Percentiles rank a stretch among this genome's conserved stretches.
These are phyloP conservation scores for Cyclopterus lumpus DNA, from an alignment of 2,797 vertebrate species.

Conservation along the genomic window DNA sequence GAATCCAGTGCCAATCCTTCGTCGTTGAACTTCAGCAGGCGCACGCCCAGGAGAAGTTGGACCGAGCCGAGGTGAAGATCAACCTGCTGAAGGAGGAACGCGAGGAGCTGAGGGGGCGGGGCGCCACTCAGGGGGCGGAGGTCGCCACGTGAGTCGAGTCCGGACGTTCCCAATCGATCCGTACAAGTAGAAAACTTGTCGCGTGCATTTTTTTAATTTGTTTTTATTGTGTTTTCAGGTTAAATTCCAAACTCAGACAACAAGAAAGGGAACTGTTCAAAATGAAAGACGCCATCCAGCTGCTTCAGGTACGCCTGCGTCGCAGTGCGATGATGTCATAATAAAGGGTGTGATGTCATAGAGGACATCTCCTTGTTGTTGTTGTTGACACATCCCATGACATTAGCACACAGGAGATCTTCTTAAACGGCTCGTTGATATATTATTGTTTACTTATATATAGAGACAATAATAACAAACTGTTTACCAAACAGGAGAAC, in stretches of 20 bases:
- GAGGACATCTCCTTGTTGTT: no score
- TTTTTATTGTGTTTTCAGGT: conserved; percentile 67
- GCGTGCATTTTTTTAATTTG: background rate
- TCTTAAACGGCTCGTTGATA: no score
- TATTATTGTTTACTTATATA: background rate
- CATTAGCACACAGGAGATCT: no score
- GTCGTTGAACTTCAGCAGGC: background rate
- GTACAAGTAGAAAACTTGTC: accelerated
- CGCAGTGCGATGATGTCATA: no score
- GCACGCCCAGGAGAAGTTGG: conserved; percentile 60
- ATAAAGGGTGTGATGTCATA: no score
- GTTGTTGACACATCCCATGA: no score
- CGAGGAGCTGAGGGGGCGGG: conserved; percentile 51
- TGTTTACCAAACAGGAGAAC: background rate
- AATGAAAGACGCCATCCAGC: conserved; percentile 71
- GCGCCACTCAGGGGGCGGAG: conserved; percentile 66
- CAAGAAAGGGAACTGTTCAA: conserved; percentile 71
- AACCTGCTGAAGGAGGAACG: conserved; percentile 74
- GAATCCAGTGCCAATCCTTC: no score
- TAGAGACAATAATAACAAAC: background rate
- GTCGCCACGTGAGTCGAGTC: conserved; percentile 81
- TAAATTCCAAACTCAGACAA: conserved; percentile 75
- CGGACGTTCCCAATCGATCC: accelerated
- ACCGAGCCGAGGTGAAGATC: conserved; percentile 79
- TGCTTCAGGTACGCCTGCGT: conserved; percentile 82